Evolutionary conservation across 1,140 invertebrate genomes (phyloP).

Genomic region (Metopolophium dirhodum): DNA sequence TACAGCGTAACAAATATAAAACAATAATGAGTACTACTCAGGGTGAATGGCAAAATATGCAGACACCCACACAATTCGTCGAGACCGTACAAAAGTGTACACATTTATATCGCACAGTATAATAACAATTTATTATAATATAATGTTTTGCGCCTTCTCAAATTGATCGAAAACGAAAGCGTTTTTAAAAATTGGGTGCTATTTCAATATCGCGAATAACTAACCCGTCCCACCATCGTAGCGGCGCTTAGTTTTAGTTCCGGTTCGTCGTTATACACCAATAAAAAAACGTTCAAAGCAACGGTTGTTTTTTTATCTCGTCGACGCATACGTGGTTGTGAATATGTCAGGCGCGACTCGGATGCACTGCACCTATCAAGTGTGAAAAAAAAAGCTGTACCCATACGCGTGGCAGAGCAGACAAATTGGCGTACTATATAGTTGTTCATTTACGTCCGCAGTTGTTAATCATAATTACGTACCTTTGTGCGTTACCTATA

Average conservation of each 20-base stretch:
- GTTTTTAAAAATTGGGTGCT: neutral
- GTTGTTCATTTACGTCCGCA: neutral
- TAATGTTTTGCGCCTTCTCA: neutral
- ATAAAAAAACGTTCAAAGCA: neutral
- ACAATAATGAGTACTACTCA: too few species aligned
- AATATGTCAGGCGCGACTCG: neutral
- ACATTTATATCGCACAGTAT: neutral
- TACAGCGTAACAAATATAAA: too few species aligned
- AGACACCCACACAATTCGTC: too few species aligned
- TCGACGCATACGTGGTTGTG: neutral
- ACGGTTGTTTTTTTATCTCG: neutral
- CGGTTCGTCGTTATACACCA: neutral
- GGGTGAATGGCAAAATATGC: too few species aligned
- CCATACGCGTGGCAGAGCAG: neutral
- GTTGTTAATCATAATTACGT: neutral
- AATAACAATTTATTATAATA: neutral
- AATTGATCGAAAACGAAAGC: neutral
- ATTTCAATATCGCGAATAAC: neutral
- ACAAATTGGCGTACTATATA: neutral
- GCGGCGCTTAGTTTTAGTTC: neutral
- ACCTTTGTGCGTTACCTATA: neutral
- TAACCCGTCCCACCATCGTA: neutral
- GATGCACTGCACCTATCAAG: neutral
- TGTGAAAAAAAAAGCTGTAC: neutral
- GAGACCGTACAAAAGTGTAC: neutral